These are phyloP conservation scores for Rhombomys opimus DNA, from an alignment of 2,113 vertebrate genomes.

Conservation along the genomic window DNA sequence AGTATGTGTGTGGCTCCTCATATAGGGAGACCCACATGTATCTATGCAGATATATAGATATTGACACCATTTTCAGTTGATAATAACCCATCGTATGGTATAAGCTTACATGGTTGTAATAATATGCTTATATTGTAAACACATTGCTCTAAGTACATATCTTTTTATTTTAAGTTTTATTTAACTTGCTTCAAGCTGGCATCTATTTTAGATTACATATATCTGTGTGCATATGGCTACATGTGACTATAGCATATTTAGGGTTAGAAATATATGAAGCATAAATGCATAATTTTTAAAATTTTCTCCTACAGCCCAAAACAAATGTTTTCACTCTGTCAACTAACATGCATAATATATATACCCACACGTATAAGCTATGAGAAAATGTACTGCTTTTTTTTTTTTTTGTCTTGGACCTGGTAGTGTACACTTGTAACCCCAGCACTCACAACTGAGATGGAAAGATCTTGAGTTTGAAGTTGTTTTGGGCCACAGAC, in stretches of 20 bases:
- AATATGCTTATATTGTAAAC: not conserved
- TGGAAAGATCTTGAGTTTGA: not conserved
- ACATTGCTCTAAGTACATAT: not conserved
- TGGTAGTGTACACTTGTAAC: not conserved
- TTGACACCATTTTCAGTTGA: not conserved
- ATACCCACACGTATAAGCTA: not conserved
- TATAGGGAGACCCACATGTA: not conserved
- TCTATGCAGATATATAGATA: not conserved
- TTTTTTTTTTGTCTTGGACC: not conserved
- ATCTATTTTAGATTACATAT: not conserved
- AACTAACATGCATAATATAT: not conserved
- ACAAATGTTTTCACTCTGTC: conserved; percentile 31
- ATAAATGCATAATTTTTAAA: not conserved
- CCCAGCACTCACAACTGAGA: not conserved
- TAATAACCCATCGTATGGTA: conserved; percentile 6
- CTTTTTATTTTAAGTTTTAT: conserved; percentile 7
- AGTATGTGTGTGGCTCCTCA: not conserved
- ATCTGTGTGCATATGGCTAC: not conserved
- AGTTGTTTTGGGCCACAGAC: not conserved
- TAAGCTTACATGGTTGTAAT: not conserved
- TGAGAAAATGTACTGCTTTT: not conserved
- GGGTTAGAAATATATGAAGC: conserved; percentile 14
- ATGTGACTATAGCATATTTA: not conserved
- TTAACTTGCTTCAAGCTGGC: not conserved
- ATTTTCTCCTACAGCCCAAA: not conserved